Conservation (phyloP, 2,797 vertebrate species). For the Myotis daubentonii region DNA sequence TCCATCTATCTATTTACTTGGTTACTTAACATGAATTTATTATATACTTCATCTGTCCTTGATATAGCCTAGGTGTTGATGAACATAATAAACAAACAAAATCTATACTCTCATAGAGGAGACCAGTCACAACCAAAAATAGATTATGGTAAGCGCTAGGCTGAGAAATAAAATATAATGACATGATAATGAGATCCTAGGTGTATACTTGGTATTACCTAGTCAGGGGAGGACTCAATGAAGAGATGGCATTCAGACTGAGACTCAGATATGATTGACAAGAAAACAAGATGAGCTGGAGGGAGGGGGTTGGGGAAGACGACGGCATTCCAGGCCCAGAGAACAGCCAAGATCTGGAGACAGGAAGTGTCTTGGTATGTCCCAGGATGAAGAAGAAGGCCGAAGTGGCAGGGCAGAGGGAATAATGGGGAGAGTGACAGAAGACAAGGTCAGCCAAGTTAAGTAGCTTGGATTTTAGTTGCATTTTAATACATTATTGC, state of each 20-base stretch:
- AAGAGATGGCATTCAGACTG: background rate
- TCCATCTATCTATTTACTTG: background rate
- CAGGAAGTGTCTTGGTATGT: background rate
- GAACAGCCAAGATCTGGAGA: background rate
- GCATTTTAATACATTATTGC: conserved; percentile 52
- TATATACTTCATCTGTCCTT: background rate
- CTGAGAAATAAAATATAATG: background rate
- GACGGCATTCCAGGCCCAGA: background rate
- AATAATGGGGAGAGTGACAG: background rate
- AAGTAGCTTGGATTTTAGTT: conserved; percentile 49
- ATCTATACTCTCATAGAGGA: background rate
- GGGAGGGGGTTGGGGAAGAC: background rate
- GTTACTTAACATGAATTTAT: background rate
- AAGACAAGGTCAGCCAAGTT: conserved; percentile 54
- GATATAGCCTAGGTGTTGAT: background rate
- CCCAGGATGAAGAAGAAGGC: conserved; percentile 30
- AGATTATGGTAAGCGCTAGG: background rate
- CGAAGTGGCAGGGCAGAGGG: background rate
- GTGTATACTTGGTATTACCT: background rate
- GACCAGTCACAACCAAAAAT: background rate
- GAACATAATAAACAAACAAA: background rate
- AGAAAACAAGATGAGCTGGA: background rate
- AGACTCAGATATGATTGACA: background rate
- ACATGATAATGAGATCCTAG: background rate
- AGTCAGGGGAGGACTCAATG: background rate